Percentiles rank a stretch among this genome's conserved stretches.
phyloP scores from a whole-genome alignment of 2,888 invertebrate species.

The Congeria kusceri region DNA sequence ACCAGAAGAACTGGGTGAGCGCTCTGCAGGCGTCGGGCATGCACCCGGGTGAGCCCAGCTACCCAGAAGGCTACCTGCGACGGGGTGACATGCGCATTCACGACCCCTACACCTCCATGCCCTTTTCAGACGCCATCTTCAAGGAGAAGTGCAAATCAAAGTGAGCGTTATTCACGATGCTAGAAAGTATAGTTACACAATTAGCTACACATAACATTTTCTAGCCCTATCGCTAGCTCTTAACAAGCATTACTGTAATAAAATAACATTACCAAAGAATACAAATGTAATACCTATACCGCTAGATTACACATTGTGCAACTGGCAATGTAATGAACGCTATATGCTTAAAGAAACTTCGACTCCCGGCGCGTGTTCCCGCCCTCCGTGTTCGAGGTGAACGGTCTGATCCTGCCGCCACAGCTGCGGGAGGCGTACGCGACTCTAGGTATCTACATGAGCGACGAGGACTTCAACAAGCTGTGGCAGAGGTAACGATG shows the following conservation, averaged over 20 bases:
- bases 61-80: conserved; percentile 64
- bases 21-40: conserved; percentile 62
- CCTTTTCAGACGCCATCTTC: conserved; percentile 70
- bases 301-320: too few species aligned
- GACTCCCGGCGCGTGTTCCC: conserved; percentile 70
- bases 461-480: conserved; percentile 70
- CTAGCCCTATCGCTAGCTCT: too few species aligned
- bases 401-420: conserved; percentile 73
- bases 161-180: conserved; percentile 52
- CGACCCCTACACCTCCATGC: conserved; percentile 70
- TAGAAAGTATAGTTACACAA: too few species aligned
- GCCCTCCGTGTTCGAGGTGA: conserved; percentile 66
- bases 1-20: conserved; percentile 70
- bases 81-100: conserved; percentile 59
- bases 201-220: too few species aligned
- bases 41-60: conserved; percentile 37
- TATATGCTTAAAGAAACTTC: conserved; percentile 63
- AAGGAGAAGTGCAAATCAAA: conserved; percentile 70
- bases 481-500: conserved; percentile 74
- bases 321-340: too few species aligned
- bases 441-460: conserved; percentile 69
- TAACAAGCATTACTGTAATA: too few species aligned
- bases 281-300: too few species aligned
- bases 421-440: conserved; percentile 73
- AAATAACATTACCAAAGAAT: too few species aligned